A percentile compares a stretch with the other conserved stretches of the same genome.
phyloP scores from a whole-genome alignment of 2,113 vertebrate genomes.

The Ahaetulla prasina region DNA sequence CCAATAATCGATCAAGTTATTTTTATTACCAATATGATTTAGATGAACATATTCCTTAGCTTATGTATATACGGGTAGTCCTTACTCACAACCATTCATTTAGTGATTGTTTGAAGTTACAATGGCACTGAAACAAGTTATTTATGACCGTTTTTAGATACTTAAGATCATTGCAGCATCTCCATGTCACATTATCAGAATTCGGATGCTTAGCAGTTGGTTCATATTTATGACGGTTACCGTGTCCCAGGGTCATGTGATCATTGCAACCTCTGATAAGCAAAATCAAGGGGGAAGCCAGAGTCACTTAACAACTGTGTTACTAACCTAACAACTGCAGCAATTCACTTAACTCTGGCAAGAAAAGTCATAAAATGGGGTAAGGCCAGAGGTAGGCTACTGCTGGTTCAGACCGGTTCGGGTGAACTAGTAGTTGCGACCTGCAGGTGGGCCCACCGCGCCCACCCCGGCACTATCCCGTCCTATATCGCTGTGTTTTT shows the following conservation, averaged over 20 bases:
- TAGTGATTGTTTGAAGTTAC: not conserved
- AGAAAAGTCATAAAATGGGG: not conserved
- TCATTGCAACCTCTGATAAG: not conserved
- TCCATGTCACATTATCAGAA: not conserved
- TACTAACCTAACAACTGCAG: not conserved
- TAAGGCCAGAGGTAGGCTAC: not conserved
- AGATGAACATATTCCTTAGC: slow-evolving; percentile 46
- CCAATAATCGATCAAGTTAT: slow-evolving; percentile 36
- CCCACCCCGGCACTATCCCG: too few relatives aligned
- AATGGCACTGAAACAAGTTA: not conserved
- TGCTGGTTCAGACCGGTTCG: too few relatives aligned
- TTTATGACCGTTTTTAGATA: not conserved
- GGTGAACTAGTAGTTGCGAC: too few relatives aligned
- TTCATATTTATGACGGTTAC: not conserved
- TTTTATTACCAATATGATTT: slow-evolving; percentile 39
- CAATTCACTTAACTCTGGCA: not conserved
- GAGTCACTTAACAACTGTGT: not conserved
- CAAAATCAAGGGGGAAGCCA: not conserved
- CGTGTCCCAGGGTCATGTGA: not conserved
- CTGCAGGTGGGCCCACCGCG: too few relatives aligned
- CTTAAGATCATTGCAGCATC: not conserved
- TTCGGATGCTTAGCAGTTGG: not conserved
- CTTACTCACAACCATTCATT: not conserved
- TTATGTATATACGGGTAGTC: not conserved
- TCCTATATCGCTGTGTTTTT: too few relatives aligned